Conservation (phyloP, 2,888 invertebrate genomes). For the Brenthis hecate region DNA sequence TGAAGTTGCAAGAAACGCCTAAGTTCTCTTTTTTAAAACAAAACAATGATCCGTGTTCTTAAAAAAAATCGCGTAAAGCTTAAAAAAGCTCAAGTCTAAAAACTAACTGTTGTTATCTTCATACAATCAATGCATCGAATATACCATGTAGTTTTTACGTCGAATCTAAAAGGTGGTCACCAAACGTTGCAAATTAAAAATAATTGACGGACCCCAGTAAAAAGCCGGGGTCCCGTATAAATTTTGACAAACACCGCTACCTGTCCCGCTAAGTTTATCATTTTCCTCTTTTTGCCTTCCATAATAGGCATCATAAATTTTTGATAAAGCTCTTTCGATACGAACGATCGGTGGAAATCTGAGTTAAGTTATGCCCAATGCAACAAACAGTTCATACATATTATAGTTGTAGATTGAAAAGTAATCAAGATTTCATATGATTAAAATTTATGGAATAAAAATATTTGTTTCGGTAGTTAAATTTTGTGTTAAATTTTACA, state of each 20-base stretch:
- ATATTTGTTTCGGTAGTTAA: neutral
- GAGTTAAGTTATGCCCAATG: conserved; percentile 22
- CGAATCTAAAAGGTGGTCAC: conserved; percentile 37
- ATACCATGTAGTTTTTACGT: conserved; percentile 5
- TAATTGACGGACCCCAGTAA: conserved; percentile 58
- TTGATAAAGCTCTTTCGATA: conserved; percentile 69
- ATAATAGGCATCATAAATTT: conserved; percentile 77
- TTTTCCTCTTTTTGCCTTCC: conserved; percentile 68
- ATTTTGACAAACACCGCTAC: conserved; percentile 69
- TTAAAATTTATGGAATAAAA: conserved; percentile 2
- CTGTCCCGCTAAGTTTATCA: conserved; percentile 57
- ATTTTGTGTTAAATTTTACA: too few species aligned
- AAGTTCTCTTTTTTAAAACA: too few species aligned
- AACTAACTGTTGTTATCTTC: conserved; percentile 6
- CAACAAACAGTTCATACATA: neutral
- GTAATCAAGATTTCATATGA: conserved; percentile 5
- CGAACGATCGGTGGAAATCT: neutral
- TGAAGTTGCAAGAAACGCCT: too few species aligned
- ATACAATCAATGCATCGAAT: neutral
- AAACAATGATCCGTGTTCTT: neutral
- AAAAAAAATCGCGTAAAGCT: neutral
- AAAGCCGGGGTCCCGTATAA: conserved; percentile 51
- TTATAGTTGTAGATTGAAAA: conserved; percentile 10
- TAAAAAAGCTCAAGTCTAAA: neutral
- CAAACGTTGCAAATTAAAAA: conserved; percentile 54